Evolutionary conservation across 2,888 invertebrate species (phyloP).

Genomic region (Alviniconcha strummeri): DNA sequence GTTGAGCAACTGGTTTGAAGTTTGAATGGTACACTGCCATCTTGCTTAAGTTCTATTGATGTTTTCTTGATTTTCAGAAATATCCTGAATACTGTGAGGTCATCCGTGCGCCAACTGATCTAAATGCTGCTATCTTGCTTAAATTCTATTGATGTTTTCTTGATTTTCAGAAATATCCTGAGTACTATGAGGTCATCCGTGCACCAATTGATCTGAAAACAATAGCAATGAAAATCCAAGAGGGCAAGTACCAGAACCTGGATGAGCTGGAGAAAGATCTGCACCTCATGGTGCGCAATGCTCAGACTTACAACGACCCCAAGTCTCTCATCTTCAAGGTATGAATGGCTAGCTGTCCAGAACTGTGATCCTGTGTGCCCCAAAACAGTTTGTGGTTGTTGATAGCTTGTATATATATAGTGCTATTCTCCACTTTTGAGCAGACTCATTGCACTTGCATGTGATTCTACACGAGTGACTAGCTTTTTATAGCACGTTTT

Average conservation of each 20-base stretch:
- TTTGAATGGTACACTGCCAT: too few species aligned
- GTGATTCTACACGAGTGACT: too few species aligned
- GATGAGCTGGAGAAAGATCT: constrained; percentile 93
- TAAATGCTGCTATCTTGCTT: constrained; percentile 74
- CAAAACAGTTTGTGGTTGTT: too few species aligned
- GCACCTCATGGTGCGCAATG: constrained; percentile 92
- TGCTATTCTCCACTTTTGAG: too few species aligned
- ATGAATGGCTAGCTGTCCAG: not conserved
- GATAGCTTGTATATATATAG: too few species aligned
- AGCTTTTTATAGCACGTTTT: too few species aligned
- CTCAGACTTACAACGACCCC: constrained; percentile 96
- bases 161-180: constrained; percentile 84
- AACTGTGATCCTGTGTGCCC: too few species aligned
- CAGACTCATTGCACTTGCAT: too few species aligned
- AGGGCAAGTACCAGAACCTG: constrained; percentile 85
- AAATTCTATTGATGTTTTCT: too few species aligned
- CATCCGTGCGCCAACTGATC: constrained; percentile 94
- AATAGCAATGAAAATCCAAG: constrained; percentile 92
- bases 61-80: constrained; percentile 74
- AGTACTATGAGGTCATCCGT: constrained; percentile 95
- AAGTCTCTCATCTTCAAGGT: constrained; percentile 95
- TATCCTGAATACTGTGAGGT: constrained; percentile 97
- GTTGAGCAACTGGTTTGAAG: too few species aligned
- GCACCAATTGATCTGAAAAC: constrained; percentile 95
- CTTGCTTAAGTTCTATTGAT: too few species aligned